Evolutionary conservation across 2,888 invertebrate species (phyloP), one percentile per base, ranked within the genome.

Genomic region (Callyntrura sp.): DNA sequence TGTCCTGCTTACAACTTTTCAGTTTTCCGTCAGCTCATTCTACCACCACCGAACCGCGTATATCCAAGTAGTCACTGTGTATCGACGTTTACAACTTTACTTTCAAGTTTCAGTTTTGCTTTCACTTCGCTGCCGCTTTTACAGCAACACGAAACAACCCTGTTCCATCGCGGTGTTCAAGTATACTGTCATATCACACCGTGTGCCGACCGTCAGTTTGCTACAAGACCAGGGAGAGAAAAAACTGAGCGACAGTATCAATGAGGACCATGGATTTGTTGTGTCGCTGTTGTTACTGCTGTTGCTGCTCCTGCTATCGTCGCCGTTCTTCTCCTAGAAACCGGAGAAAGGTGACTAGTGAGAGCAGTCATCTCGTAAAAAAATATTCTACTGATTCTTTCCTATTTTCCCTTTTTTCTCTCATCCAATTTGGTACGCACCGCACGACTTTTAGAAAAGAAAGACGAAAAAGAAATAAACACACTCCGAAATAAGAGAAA

Each of bases 261-360:
- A 57, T 57, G 78, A 48, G 48, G n/a, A 57, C 78, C 4, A 0
- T 57, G 55, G 55, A 79, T 79, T 79, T 79, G 55, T 35, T 57
- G 35, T 6, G 35, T 35, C 35, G 35, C 35, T 35, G 6, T 6
- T 35, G 35, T 35, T 35, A 6, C 35, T 6, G 28, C 57, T 73
- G 20, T 43, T 70, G 25, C n/a, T 12, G 8, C 51, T 81, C n/a
- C n/a, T 6, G 28, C 57, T 73, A 20, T 43, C 70, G 25, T 17
- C 20, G 8, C 51, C 62, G 25, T 25, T 28, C 14, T 62, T 57
- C 55, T 86, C 79, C 35, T 78, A 51, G 45, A 86, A 55, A 28
- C 48, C 25, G 55, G 68, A 55, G 86, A 79, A 86, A 86, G 86
- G 86, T 86, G 86, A 86, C 86, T 86, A 79, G 25, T 28, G 70